Evolutionary conservation across 2,888 invertebrate genomes (phyloP).

Genomic region (Meiosimyza decipiens): DNA sequence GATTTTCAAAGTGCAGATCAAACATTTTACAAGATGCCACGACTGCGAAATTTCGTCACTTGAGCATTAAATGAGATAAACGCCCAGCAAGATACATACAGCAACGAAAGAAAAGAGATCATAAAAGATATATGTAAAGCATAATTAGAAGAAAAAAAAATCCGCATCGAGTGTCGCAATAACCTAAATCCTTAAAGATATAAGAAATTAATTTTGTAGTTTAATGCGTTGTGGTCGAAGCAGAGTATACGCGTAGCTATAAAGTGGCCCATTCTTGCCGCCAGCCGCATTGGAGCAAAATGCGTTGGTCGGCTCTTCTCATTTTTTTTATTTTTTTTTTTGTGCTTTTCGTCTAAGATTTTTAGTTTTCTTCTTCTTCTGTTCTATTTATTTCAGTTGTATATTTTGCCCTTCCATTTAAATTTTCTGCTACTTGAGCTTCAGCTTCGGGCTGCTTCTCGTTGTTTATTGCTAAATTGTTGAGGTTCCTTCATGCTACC

Average conservation of each 20-base stretch:
- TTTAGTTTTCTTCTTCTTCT: background rate
- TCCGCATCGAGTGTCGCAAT: constrained; percentile 1
- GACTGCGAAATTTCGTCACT: constrained; percentile 40
- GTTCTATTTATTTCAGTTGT: no score
- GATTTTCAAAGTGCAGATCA: no score
- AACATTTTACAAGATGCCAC: no score
- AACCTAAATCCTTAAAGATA: constrained; percentile 15
- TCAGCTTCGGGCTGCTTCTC: constrained; percentile 21
- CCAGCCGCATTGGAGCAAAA: constrained; percentile 3
- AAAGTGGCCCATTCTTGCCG: background rate
- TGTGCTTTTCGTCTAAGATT: background rate
- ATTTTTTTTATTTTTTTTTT: no score
- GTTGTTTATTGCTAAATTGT: constrained; percentile 46
- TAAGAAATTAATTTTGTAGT: constrained; percentile 18
- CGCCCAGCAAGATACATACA: constrained; percentile 10
- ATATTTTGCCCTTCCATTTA: background rate
- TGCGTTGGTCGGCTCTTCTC: constrained; percentile 5
- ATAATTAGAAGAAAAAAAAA: constrained; percentile 15
- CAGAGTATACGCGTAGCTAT: background rate
- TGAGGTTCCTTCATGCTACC: constrained; percentile 48
- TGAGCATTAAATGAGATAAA: constrained; percentile 43
- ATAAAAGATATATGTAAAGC: background rate
- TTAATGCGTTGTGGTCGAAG: constrained; percentile 29
- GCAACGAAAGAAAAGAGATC: background rate
- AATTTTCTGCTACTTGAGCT: constrained; percentile 1